Evolutionary conservation across 1,140 invertebrate species (phyloP).

Genomic region (Meteorus sp.): DNA sequence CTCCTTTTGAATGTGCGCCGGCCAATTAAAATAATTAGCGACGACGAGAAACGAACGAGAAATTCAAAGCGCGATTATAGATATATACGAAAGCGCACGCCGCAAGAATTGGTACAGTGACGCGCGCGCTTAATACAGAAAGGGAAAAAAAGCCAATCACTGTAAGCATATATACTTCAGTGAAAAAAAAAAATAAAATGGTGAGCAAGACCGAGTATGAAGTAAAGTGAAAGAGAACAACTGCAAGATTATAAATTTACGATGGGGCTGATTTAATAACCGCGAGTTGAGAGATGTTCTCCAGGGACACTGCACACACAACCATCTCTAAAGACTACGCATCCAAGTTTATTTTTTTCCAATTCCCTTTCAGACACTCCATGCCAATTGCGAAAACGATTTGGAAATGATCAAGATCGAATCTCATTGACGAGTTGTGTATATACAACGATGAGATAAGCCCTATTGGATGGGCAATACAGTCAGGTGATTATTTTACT

Average conservation of each 20-base stretch:
- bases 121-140: neutral
- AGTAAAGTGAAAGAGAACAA: neutral
- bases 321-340: no score
- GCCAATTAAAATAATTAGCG: slow-evolving; percentile 58
- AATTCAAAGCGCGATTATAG: slow-evolving; percentile 17
- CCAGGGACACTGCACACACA: no score
- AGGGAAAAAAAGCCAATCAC: neutral
- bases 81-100: neutral
- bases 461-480: no score
- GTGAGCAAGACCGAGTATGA: no score
- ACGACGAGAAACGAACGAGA: slow-evolving; percentile 38
- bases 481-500: no score
- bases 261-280: slow-evolving; percentile 14
- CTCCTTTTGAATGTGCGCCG: slow-evolving; percentile 51
- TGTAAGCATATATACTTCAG: no score
- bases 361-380: neutral
- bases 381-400: slow-evolving; percentile 1
- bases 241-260: slow-evolving; percentile 10
- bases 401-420: slow-evolving; percentile 1
- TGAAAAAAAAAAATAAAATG: neutral
- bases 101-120: neutral
- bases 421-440: neutral
- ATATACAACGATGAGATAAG: no score
- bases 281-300: slow-evolving; percentile 6
- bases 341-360: neutral